Conservation (phyloP, 2,113 vertebrate genomes). For the Columba livia region DNA sequence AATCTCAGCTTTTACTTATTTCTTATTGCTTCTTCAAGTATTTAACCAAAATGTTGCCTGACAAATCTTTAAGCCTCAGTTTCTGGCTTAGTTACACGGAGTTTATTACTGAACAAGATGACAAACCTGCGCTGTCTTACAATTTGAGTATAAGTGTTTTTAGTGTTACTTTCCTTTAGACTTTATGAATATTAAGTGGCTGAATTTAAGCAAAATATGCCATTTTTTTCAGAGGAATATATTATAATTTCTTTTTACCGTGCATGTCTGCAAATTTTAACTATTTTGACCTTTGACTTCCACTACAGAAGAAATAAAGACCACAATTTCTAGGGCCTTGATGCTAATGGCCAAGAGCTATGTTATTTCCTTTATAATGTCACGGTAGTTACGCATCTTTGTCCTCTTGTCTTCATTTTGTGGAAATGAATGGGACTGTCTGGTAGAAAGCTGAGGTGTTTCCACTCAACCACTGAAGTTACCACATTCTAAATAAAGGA, state of each 20-base stretch:
- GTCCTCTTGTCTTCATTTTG: neutral
- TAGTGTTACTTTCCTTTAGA: neutral
- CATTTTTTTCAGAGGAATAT: neutral
- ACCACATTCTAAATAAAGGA: neutral
- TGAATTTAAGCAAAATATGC: neutral
- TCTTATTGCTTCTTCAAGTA: neutral
- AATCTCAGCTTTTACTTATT: neutral
- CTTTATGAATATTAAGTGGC: neutral
- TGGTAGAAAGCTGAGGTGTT: neutral
- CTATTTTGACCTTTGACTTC: neutral
- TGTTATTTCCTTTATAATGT: neutral
- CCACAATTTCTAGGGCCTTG: neutral
- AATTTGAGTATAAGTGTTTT: neutral
- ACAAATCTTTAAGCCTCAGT: neutral
- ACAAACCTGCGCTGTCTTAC: neutral
- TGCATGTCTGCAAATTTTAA: neutral
- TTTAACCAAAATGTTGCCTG: neutral
- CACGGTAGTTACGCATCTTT: neutral
- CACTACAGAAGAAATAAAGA: neutral
- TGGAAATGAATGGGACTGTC: neutral
- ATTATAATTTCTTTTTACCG: neutral
- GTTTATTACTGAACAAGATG: neutral
- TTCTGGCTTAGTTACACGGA: neutral
- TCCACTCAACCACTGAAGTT: neutral
- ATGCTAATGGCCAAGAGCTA: neutral